A percentile compares a stretch with the other conserved stretches of the same genome.
Evolutionary conservation across 2,797 vertebrate species (phyloP).

Genomic region (Nasua narica): DNA sequence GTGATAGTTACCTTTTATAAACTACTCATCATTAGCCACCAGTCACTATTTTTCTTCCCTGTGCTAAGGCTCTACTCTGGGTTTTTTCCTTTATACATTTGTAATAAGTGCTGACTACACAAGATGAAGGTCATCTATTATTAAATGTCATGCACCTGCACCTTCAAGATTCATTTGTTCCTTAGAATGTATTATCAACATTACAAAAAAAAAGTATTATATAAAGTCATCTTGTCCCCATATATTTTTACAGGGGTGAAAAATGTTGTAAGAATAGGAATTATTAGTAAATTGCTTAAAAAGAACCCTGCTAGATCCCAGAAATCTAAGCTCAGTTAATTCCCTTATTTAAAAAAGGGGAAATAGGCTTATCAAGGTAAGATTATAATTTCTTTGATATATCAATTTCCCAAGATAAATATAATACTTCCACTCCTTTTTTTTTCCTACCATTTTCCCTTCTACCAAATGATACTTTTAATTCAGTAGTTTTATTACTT

Average conservation of each 20-base stretch:
- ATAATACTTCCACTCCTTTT: background rate
- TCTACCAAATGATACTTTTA: background rate
- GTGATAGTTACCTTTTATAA: background rate
- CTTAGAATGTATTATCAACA: background rate
- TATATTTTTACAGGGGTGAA: background rate
- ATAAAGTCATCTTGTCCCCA: background rate
- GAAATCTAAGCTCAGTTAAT: background rate
- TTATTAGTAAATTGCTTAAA: background rate
- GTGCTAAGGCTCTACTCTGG: background rate
- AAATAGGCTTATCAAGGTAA: background rate
- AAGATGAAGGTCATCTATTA: background rate
- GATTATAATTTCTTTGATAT: background rate
- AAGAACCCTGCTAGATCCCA: background rate
- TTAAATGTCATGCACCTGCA: background rate
- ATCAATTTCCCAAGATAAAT: conserved; percentile 5
- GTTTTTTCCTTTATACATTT: background rate
- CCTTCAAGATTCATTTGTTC: background rate
- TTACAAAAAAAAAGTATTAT: background rate
- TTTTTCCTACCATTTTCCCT: background rate
- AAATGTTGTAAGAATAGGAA: background rate
- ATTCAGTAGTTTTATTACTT: background rate
- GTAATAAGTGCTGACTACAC: background rate
- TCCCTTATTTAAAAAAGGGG: background rate
- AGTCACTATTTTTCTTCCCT: background rate
- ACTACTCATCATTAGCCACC: background rate